Percentiles rank a stretch among this genome's conserved stretches.
phyloP scores from a whole-genome alignment of 2,888 invertebrate species.

The Ametastegia equiseti region DNA sequence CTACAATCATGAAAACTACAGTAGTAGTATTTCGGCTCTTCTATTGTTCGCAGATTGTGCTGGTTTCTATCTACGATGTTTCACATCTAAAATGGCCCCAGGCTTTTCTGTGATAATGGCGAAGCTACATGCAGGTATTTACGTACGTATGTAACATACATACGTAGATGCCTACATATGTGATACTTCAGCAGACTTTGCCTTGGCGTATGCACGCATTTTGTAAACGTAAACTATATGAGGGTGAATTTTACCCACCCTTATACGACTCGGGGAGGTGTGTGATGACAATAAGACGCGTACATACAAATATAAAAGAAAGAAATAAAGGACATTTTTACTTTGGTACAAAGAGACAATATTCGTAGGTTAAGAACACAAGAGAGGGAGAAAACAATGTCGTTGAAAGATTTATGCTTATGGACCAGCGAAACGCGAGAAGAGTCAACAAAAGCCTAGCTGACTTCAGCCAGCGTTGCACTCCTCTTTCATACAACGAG shows the following conservation, averaged over 20 bases:
- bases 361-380: conserved; percentile 3
- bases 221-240: neutral
- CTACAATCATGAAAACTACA: conserved; percentile 30
- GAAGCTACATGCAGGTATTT: no score
- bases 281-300: neutral
- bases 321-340: neutral
- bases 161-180: no score
- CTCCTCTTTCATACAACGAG: no score
- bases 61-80: conserved; percentile 8
- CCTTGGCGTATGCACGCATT: conserved; percentile 7
- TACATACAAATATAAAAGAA: neutral
- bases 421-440: neutral
- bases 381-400: conserved; percentile 11
- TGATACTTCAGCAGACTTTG: neutral
- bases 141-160: no score
- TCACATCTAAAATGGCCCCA: conserved; percentile 17
- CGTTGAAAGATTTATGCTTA: conserved; percentile 18
- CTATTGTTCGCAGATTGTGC: conserved; percentile 43
- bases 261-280: no score
- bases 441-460: neutral
- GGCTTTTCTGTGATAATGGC: conserved; percentile 3
- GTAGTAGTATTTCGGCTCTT: conserved; percentile 20
- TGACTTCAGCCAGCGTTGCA: neutral
- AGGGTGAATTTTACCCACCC: neutral
- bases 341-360: neutral